Conservation (phyloP, 2,113 vertebrate genomes). For the Garra rufa region DNA sequence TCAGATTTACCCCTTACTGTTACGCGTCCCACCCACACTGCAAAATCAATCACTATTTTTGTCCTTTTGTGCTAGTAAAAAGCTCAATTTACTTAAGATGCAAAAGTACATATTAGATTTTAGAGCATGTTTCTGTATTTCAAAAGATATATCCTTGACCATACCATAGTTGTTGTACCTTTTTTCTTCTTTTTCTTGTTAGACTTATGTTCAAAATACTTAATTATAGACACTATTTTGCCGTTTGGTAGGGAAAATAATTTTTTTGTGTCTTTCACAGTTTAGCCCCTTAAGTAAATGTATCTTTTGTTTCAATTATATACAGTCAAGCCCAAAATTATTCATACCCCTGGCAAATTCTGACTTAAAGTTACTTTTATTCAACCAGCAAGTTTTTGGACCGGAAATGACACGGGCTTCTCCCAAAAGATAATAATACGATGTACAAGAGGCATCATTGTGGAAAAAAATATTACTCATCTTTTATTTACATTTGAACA, state of each 20-base stretch:
- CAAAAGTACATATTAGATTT: neutral
- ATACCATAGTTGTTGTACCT: neutral
- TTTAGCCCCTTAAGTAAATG: too few relatives aligned
- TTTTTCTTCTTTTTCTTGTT: neutral
- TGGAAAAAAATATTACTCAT: too few relatives aligned
- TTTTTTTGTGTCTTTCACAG: too few relatives aligned
- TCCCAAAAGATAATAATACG: too few relatives aligned
- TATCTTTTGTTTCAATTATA: too few relatives aligned
- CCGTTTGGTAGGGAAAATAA: neutral
- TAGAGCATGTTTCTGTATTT: neutral
- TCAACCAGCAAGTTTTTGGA: too few relatives aligned
- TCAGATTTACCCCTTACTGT: neutral
- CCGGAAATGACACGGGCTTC: too few relatives aligned
- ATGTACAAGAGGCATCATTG: too few relatives aligned
- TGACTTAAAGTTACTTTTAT: too few relatives aligned
- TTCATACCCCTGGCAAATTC: too few relatives aligned
- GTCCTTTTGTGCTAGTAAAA: neutral
- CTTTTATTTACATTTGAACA: too few relatives aligned
- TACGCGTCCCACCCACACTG: neutral
- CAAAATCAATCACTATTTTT: neutral
- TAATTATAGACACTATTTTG: neutral
- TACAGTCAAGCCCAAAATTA: too few relatives aligned
- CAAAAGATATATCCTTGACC: neutral
- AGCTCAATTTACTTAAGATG: neutral
- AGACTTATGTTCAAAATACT: neutral